Conservation (phyloP, 2,797 vertebrate genomes). For the Crenuchus spilurus region DNA sequence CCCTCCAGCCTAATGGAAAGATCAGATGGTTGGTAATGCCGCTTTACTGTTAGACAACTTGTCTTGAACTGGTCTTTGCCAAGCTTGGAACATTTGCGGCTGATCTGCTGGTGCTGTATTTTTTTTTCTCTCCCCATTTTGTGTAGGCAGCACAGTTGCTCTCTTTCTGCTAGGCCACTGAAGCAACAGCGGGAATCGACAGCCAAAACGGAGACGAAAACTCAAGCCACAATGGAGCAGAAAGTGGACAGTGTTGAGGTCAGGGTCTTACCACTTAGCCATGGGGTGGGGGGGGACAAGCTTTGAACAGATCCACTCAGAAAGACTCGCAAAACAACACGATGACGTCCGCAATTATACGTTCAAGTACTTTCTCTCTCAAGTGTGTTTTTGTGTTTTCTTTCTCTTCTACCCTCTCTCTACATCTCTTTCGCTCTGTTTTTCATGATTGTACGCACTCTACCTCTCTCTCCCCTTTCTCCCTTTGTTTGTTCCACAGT, state of each 20-base stretch:
- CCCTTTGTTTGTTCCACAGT: not conserved
- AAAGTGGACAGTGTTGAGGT: constrained; percentile 35
- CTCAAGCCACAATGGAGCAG: constrained; percentile 39
- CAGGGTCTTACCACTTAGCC: constrained; percentile 23
- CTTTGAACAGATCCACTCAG: constrained; percentile 28
- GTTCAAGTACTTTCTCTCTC: constrained; percentile 41
- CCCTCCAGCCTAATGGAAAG: not conserved
- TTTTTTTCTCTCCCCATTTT: constrained; percentile 4
- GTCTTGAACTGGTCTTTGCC: constrained; percentile 4
- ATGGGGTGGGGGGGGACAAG: constrained; percentile 8
- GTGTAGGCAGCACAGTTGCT: constrained; percentile 10
- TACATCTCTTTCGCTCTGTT: constrained; percentile 41
- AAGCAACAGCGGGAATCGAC: constrained; percentile 18
- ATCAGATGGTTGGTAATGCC: constrained; percentile 12
- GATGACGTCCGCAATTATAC: constrained; percentile 21
- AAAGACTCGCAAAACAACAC: constrained; percentile 23
- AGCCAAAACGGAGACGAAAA: constrained; percentile 29
- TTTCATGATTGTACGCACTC: constrained; percentile 41
- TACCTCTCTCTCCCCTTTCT: not conserved
- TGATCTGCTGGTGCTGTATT: constrained; percentile 14
- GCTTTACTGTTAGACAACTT: constrained; percentile 6
- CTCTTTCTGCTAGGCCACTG: constrained; percentile 31
- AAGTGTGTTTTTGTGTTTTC: constrained; percentile 30
- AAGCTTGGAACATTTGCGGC: constrained; percentile 16
- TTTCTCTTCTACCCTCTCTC: not conserved